phyloP scores from a whole-genome alignment of 1,140 invertebrate species.

The Asbolus verrucosus region DNA sequence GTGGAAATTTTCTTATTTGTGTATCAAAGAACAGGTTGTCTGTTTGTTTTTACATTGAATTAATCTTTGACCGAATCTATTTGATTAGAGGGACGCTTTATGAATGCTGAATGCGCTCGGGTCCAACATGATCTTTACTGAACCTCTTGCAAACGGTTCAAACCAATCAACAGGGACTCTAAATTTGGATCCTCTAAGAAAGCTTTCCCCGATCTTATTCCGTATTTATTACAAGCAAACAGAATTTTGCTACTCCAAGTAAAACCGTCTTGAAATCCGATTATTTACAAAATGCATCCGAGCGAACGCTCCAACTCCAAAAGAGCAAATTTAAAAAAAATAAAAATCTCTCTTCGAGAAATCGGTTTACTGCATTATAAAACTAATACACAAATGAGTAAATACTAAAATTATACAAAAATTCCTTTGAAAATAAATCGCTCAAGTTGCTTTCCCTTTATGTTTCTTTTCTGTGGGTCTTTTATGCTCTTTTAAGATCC shows the following conservation, averaged over 20 bases:
- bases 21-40: conserved; percentile 60
- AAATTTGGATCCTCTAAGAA: conserved; percentile 31
- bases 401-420: background rate
- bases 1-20: conserved; percentile 40
- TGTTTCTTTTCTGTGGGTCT: conserved; percentile 39
- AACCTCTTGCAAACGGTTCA: conserved; percentile 7
- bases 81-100: conserved; percentile 60
- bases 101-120: conserved; percentile 63
- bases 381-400: background rate
- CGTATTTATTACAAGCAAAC: conserved; percentile 25
- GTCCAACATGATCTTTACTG: conserved; percentile 46
- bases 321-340: background rate
- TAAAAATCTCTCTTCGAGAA: background rate
- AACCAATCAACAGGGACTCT: conserved; percentile 35
- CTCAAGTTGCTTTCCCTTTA: conserved; percentile 1
- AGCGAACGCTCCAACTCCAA: background rate
- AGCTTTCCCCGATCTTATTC: background rate
- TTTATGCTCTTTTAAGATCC: conserved; percentile 51
- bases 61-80: conserved; percentile 26
- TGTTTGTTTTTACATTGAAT: conserved; percentile 30
- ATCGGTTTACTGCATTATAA: background rate
- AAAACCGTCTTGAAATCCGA: background rate
- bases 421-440: background rate
- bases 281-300: background rate
- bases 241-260: conserved; percentile 2